Evolutionary conservation across 1,140 invertebrate genomes (phyloP).

Genomic region (Stegodyphus mimosarum): DNA sequence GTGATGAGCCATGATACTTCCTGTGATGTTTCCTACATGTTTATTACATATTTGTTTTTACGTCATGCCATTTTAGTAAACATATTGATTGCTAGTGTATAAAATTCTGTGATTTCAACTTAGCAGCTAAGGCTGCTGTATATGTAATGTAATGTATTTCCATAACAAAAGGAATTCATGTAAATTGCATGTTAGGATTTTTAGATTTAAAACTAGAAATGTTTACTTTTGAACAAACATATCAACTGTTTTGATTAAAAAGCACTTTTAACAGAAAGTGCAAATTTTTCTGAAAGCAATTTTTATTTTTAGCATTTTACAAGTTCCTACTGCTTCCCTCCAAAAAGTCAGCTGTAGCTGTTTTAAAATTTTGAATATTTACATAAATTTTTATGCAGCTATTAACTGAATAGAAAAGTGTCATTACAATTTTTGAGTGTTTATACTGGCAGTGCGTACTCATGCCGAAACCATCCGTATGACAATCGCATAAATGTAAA

Average conservation of each 20-base stretch:
- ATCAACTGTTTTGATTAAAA: not conserved
- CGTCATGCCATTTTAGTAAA: too few species aligned
- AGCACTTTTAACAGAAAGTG: not conserved
- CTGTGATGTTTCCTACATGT: too few species aligned
- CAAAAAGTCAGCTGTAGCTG: not conserved
- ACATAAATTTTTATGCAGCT: not conserved
- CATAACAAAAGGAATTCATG: not conserved
- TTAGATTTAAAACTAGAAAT: not conserved
- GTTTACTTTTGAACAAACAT: not conserved
- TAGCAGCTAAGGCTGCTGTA: not conserved
- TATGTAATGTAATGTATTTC: not conserved
- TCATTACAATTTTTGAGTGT: not conserved
- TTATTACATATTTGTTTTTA: too few species aligned
- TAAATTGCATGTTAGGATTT: not conserved
- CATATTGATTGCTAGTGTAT: too few species aligned
- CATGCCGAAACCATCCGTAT: slow-evolving; percentile 4
- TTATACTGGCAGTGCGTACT: not conserved
- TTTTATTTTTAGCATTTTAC: not conserved
- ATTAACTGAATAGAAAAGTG: not conserved
- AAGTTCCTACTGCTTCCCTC: not conserved
- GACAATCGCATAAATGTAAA: slow-evolving; percentile 52
- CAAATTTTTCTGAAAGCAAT: not conserved
- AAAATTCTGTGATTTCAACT: too few species aligned
- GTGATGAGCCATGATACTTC: too few species aligned
- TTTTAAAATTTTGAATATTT: not conserved